Evolutionary conservation across 1,140 invertebrate species (phyloP).

Genomic region (Pachypsylla venusta): DNA sequence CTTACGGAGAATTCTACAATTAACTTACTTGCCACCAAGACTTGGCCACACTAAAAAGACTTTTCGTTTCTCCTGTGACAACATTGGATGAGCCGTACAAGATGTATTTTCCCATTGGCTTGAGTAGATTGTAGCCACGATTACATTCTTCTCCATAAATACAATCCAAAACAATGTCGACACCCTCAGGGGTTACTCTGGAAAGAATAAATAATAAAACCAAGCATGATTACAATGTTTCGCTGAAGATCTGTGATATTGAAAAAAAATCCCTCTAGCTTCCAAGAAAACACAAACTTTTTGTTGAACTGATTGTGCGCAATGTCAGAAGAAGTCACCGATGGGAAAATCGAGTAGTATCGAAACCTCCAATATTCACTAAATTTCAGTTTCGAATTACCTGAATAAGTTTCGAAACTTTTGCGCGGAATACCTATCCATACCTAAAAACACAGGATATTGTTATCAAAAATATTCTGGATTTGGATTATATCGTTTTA

Average conservation of each 20-base stretch:
- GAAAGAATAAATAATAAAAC: constrained; percentile 22
- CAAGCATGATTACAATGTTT: background rate
- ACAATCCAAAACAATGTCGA: constrained; percentile 77
- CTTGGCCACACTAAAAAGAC: constrained; percentile 71
- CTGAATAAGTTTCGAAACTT: too few species aligned
- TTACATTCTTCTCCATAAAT: constrained; percentile 77
- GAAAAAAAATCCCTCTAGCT: too few species aligned
- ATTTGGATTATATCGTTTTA: too few species aligned
- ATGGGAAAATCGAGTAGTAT: too few species aligned
- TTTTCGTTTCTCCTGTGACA: constrained; percentile 74
- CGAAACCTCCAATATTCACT: too few species aligned
- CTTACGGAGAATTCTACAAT: background rate
- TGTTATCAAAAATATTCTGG: too few species aligned
- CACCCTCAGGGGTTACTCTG: constrained; percentile 58
- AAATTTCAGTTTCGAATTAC: too few species aligned
- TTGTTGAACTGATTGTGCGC: too few species aligned
- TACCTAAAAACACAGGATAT: too few species aligned
- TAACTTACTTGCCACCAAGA: constrained; percentile 28
- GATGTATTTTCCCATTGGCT: constrained; percentile 79
- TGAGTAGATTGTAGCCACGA: constrained; percentile 64
- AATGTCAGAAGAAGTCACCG: background rate
- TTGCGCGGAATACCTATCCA: too few species aligned
- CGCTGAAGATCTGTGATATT: background rate
- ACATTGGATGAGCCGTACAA: constrained; percentile 73
- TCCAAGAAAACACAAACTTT: too few species aligned